Evolutionary conservation across 2,797 vertebrate species (phyloP).

Genomic region (Eulemur albifrons): DNA sequence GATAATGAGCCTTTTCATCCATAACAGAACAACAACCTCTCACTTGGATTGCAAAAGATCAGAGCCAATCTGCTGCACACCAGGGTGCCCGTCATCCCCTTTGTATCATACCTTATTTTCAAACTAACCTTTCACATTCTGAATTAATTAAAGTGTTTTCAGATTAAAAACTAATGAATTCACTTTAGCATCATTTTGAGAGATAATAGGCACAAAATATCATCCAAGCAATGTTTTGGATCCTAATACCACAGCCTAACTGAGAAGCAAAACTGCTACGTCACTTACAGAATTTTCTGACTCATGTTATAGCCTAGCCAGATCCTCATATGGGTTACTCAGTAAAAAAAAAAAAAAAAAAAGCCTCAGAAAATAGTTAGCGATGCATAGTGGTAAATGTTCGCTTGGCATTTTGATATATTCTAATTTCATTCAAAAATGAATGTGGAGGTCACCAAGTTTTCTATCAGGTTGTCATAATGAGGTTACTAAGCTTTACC

Average conservation of each 20-base stretch:
- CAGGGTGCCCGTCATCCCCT: constrained; percentile 72
- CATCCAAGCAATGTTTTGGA: constrained; percentile 53
- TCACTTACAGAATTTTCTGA: not conserved
- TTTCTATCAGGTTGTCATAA: not conserved
- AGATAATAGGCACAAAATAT: constrained; percentile 66
- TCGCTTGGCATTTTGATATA: not conserved
- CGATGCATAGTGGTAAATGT: not conserved
- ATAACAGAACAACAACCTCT: constrained; percentile 80
- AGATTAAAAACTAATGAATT: constrained; percentile 84
- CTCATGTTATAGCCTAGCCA: not conserved
- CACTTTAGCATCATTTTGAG: constrained; percentile 62
- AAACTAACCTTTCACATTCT: constrained; percentile 82
- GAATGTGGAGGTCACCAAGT: not conserved
- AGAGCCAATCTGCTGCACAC: constrained; percentile 81
- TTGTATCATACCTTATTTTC: constrained; percentile 79
- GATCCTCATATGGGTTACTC: not conserved
- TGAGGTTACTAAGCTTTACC: not conserved
- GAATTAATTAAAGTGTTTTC: constrained; percentile 82
- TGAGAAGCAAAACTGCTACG: not conserved
- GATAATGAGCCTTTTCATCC: constrained; percentile 85
- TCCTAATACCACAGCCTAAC: constrained; percentile 50
- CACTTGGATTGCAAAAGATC: constrained; percentile 78
- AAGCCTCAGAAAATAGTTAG: not conserved
- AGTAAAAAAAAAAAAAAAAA: not conserved
- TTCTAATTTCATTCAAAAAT: constrained; percentile 19